Conservation (phyloP, 2,888 invertebrate species). For the Xestia xanthographa region DNA sequence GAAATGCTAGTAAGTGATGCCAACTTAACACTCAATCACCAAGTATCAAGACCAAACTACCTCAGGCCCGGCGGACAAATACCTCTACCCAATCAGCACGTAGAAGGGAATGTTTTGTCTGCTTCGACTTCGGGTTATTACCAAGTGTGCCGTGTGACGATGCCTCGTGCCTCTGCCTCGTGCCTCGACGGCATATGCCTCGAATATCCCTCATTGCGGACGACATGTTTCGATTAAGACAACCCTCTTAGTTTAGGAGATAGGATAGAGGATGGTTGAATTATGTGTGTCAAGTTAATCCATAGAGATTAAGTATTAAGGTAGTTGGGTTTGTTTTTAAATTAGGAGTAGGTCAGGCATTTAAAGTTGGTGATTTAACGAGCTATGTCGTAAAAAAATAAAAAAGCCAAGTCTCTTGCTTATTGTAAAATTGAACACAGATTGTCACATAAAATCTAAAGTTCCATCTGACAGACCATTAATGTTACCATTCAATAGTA, state of each 20-base stretch:
- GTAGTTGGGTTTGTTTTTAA: background rate
- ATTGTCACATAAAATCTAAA: background rate
- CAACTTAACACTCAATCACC: background rate
- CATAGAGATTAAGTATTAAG: background rate
- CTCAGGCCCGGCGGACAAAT: conserved; percentile 68
- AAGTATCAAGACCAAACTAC: conserved; percentile 77
- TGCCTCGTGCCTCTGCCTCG: conserved; percentile 70
- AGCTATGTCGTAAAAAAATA: background rate
- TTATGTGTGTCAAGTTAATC: conserved; percentile 45
- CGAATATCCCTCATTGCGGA: conserved; percentile 85
- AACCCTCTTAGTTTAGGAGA: conserved; percentile 84
- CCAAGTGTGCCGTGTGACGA: conserved; percentile 77
- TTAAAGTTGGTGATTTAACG: background rate
- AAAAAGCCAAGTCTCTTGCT: background rate
- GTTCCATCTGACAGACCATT: background rate
- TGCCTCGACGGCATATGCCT: conserved; percentile 81
- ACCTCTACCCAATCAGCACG: conserved; percentile 86
- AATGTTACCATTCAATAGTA: background rate
- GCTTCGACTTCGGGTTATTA: conserved; percentile 73
- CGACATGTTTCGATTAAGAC: conserved; percentile 89
- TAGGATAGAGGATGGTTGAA: conserved; percentile 49
- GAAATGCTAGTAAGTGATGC: background rate
- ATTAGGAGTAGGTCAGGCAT: background rate
- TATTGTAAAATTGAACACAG: background rate
- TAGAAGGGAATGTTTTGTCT: conserved; percentile 88